Evolutionary conservation across 2,113 vertebrate species (phyloP), one percentile per base, ranked within the genome.

Genomic region (Meriones unguiculatus): DNA sequence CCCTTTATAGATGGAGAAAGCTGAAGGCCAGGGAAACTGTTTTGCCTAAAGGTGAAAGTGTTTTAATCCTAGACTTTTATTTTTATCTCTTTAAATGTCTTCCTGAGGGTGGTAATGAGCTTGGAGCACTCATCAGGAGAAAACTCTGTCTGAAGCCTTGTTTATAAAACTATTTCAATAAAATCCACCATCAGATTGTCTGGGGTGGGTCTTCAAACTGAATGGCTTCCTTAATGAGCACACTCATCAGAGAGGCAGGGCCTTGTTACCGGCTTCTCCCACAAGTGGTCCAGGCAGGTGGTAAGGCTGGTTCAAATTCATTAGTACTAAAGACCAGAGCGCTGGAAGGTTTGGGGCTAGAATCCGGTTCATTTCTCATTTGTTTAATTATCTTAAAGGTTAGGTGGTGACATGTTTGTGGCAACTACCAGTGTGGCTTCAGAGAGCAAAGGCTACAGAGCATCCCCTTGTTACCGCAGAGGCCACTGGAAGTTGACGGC

Each of bases 111-210:
- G 93, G 62, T 97, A 91, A 75, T 91, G 95, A 98, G 96, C 98
- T 59, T 0, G 7, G 77, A 92, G 94, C 93, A 98, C 94, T 95
- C 95, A 96, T 81, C 92, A 96, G 69, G 75, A 77, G 65, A 95
- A 65, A 94, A 93, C 95, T 95, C 78, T 67, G 96, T 98, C 96
- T 98, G 97, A 97, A 97, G 95, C 87, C 96, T 98, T 98, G 97
- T 98, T 98, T 97, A 97, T 98, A 96, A 97, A 98, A 97, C 97
- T 97, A 98, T 98, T 97, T 97, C 94, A 96, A 97, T 97, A 98
- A 98, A 98, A 98, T 97, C 90, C 50, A 5, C 52, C 81, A 96
- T 95, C 94, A 97, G 92, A 97, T 96, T 94, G 96, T 90, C 93
- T 96, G 85, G 72, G 96, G 89, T 0, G 3, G 97, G 93, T 54